Conservation (phyloP, 2,113 vertebrate species). For the Pavo muticus region DNA sequence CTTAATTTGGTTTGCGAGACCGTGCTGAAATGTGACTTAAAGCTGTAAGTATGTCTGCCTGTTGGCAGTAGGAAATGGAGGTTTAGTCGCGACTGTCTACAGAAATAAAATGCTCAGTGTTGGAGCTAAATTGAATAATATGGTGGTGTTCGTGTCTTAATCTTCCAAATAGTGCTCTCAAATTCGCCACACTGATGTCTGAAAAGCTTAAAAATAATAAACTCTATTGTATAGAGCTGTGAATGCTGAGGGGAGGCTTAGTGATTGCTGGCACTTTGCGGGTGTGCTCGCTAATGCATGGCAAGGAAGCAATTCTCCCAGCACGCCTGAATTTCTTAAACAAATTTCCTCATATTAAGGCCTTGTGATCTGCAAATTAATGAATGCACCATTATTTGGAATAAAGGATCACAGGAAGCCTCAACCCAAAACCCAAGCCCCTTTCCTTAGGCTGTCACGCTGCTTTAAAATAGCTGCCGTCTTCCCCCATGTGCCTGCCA, state of each 20-base stretch:
- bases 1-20: conserved; percentile 19
- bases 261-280: conserved; percentile 29
- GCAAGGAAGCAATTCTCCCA: conserved; percentile 46
- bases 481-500: not conserved
- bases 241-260: conserved; percentile 31
- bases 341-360: not conserved
- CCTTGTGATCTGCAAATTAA: not conserved
- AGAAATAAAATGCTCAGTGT: conserved; percentile 19
- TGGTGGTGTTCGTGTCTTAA: conserved; percentile 41
- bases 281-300: not conserved
- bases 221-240: conserved; percentile 44
- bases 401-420: not conserved
- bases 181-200: conserved; percentile 17
- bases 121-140: conserved; percentile 69
- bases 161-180: conserved; percentile 54
- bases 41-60: conserved; percentile 35
- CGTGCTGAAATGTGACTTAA: not conserved
- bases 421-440: not conserved
- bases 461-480: not conserved
- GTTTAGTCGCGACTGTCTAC: conserved; percentile 23
- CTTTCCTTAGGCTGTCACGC: not conserved
- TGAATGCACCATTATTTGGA: not conserved
- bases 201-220: conserved; percentile 68
- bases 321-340: not conserved
- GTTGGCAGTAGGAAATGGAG: not conserved